Evolutionary conservation across 2,888 invertebrate genomes (phyloP), one percentile per base, ranked within the genome.

Genomic region (Pemphredon lugubris): DNA sequence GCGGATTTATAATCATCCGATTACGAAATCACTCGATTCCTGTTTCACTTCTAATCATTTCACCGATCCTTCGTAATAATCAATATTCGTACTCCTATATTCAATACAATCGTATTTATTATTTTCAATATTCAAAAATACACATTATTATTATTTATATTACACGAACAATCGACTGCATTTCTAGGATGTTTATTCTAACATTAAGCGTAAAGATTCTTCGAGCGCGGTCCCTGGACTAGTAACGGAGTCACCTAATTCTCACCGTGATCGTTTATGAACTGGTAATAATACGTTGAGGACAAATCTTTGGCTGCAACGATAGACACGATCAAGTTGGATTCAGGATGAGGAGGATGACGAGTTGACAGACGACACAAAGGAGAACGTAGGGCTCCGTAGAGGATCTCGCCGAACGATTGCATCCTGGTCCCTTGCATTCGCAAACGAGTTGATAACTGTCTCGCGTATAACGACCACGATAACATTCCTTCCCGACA

Each of bases 371-470:
- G 11, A 77, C 18, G 18, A 65, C 13, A 13, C 42, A 55, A 13
- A 75, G 23, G 1, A 48, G 14, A 20, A 45, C 13, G 4, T 7
- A 30, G 1, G 16, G 14, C 5, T 13, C 20, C 7, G 54, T 18
- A 18, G 48, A 61, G 4, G 37, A 47, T 60, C 40, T 77, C 14
- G 61, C 40, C 7, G 85, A 78, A 37, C 68, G 67, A 75, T 86
- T 86, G 65, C 86, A 86, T 14, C 82, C 84, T 11, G 74, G 61
- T 45, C 76, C 79, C 39, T 71, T 67, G 53, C 86, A 86, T 57
- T 86, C 86, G 68, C 86, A 86, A 18, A 82, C 61, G 9, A 75
- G 57, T 58, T 86, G 86, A 77, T 84, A 82, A 77, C 83, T 84
- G 40, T 83, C 84, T 4, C 65, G 79, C 14, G 55, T 73, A 55